Conservation (phyloP, 2,888 invertebrate species). For the Steinernema scapterisci region DNA sequence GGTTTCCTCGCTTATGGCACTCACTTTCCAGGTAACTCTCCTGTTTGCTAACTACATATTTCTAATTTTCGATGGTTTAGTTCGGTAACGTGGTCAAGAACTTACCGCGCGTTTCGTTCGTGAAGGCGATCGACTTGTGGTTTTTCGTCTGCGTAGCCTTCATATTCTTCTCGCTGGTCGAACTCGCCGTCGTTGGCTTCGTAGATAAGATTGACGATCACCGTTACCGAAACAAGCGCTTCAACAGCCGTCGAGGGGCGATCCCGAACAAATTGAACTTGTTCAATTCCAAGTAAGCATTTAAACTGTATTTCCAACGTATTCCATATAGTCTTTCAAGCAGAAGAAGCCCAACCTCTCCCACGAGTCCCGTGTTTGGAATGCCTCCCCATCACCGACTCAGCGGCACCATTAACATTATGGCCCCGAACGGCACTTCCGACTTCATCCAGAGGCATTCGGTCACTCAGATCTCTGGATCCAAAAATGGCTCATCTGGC, state of each 20-base stretch:
- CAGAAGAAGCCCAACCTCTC: constrained; percentile 16
- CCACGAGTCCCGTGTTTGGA: constrained; percentile 14
- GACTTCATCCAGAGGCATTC: constrained; percentile 25
- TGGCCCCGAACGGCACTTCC: constrained; percentile 20
- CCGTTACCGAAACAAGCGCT: constrained; percentile 14
- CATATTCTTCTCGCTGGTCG: constrained; percentile 66
- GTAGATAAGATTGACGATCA: constrained; percentile 57
- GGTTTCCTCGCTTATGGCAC: constrained; percentile 65
- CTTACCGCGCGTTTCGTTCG: constrained; percentile 65
- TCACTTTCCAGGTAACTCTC: constrained; percentile 59
- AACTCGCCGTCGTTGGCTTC: constrained; percentile 64
- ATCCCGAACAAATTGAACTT: not conserved
- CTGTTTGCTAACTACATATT: not conserved
- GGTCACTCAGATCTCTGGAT: constrained; percentile 16
- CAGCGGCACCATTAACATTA: constrained; percentile 24
- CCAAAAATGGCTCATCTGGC: constrained; percentile 16
- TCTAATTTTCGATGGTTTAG: constrained; percentile 42
- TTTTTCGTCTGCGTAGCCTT: constrained; percentile 67
- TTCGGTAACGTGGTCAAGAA: constrained; percentile 67
- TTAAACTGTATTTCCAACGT: not conserved
- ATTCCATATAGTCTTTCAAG: not conserved
- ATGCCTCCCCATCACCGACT: constrained; percentile 9
- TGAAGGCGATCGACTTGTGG: constrained; percentile 67
- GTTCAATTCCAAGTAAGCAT: not conserved
- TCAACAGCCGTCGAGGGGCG: not conserved